A percentile compares a stretch with the other conserved stretches of the same genome.
Evolutionary conservation across 1,140 invertebrate species (phyloP).

Genomic region (Paralvinella palmiformis): DNA sequence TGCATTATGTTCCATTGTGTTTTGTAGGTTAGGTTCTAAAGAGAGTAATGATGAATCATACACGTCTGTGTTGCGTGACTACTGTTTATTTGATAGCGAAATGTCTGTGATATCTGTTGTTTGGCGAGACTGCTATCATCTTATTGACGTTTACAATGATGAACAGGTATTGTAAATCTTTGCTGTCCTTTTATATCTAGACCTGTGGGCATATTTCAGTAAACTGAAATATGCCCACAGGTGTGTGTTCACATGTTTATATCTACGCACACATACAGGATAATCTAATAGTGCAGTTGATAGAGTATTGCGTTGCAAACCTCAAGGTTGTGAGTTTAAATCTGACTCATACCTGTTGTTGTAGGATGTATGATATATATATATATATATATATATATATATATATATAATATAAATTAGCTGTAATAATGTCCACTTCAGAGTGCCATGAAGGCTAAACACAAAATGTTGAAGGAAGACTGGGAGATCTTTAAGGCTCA

Average conservation of each 20-base stretch:
- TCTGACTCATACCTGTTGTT: too few relatives aligned
- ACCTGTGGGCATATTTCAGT: too few relatives aligned
- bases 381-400: too few relatives aligned
- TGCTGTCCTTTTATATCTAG: too few relatives aligned
- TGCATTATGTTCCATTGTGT: not conserved
- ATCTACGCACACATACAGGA: too few relatives aligned
- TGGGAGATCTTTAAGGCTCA: conserved; percentile 57
- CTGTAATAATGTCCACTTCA: not conserved
- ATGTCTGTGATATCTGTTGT: conserved; percentile 58
- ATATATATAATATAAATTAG: too few relatives aligned
- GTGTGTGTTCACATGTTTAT: too few relatives aligned
- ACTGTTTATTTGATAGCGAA: conserved; percentile 60
- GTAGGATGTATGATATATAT: too few relatives aligned
- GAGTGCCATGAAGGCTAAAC: conserved; percentile 45
- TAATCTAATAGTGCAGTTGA: too few relatives aligned
- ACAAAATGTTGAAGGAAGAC: conserved; percentile 56
- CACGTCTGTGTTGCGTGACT: conserved; percentile 54
- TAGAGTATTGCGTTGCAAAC: too few relatives aligned
- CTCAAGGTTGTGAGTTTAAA: too few relatives aligned
- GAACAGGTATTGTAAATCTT: conserved; percentile 39
- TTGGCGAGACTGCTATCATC: conserved; percentile 58
- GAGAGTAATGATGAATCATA: conserved; percentile 52
- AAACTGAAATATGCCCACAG: too few relatives aligned
- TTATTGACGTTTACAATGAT: conserved; percentile 58
- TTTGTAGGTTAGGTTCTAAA: conserved; percentile 37